phyloP scores from a whole-genome alignment of 1,140 invertebrate genomes.

The Chironomus tepperi region DNA sequence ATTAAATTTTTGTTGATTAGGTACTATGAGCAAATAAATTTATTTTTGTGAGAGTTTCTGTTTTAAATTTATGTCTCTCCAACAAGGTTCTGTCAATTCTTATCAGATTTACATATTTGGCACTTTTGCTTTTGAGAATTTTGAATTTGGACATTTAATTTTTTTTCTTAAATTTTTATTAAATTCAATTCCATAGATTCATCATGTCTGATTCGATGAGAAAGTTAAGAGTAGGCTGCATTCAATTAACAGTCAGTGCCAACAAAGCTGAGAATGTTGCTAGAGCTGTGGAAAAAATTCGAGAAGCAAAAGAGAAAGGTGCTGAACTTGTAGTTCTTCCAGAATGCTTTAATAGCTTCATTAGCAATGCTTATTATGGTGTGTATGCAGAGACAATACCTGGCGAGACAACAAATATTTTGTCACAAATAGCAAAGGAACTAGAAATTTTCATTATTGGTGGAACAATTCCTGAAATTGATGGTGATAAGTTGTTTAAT shows the following conservation, averaged over 20 bases:
- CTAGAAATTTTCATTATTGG: conserved; percentile 75
- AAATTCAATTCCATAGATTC: too few species aligned
- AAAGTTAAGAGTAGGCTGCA: conserved; percentile 54
- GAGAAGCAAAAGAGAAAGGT: conserved; percentile 56
- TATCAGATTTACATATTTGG: too few species aligned
- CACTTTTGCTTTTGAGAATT: too few species aligned
- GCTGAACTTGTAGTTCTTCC: conserved; percentile 77
- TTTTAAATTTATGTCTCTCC: too few species aligned
- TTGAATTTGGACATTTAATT: too few species aligned
- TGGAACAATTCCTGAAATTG: conserved; percentile 78
- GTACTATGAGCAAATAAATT: too few species aligned
- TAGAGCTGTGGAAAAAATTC: conserved; percentile 60
- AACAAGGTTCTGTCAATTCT: too few species aligned
- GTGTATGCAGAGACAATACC: conserved; percentile 82
- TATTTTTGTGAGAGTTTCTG: too few species aligned
- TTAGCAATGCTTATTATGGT: conserved; percentile 58
- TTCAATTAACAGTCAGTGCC: conserved; percentile 66
- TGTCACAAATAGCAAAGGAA: conserved; percentile 67
- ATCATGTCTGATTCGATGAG: not conserved
- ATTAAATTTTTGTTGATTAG: too few species aligned
- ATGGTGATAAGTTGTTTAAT: conserved; percentile 35
- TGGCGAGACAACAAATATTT: conserved; percentile 57
- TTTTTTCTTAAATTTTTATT: too few species aligned
- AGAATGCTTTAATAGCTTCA: conserved; percentile 92
- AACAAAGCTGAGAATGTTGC: conserved; percentile 69